Base-by-base conservation (phyloP, 1,140 invertebrate genomes). In the Papilio polyxenes region DNA sequence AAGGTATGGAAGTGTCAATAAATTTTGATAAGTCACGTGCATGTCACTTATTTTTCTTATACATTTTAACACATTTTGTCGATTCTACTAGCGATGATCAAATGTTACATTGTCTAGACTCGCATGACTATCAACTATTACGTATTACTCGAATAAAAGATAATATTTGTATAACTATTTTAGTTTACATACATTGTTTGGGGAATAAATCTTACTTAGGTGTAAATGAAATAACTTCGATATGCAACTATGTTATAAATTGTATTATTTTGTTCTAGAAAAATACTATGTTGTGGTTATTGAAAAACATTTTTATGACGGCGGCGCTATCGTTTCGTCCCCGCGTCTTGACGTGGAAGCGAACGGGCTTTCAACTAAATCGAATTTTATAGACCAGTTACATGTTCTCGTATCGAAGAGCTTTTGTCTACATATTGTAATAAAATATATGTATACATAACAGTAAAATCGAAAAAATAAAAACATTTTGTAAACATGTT, bases 251-350 rank as follows among this genome's bases (percentile, higher is more conserved):
- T 72, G 9, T 72, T 72, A 72, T 72, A 49, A 51, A 77, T 49
- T 76, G n/a, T 48, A 75, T 75, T 51, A 37, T 20, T 77, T 20
- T 9, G 75, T 7, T 49, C 5, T 51, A 23, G 75, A 53, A 77
- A 77, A 77, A 77, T 77, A 77, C 48, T 17, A 31, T 51, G 48
- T 53, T 53, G 75, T 31, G 44, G 75, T 77, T 77, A 56, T 77
- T 77, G 53, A 53, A 77, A 77, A 77, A 49, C 75, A 77, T 53
- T 77, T 77, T 77, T 77, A 77, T 49, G 75, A 77, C 13, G 75
- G 75, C 44, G 40, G 62, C 20, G 48, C 53, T 77, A 56, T 56
- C 75, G 48, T 77, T 77, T 7, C 48, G 49, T 77, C 17, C 20
- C 75, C n/a, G 75, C 75, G 75, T 56, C 75, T 76, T 77, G 75